Evolutionary conservation across 2,113 vertebrate genomes (phyloP), one percentile per base, ranked within the genome.

Genomic region (Salminus brasiliensis): DNA sequence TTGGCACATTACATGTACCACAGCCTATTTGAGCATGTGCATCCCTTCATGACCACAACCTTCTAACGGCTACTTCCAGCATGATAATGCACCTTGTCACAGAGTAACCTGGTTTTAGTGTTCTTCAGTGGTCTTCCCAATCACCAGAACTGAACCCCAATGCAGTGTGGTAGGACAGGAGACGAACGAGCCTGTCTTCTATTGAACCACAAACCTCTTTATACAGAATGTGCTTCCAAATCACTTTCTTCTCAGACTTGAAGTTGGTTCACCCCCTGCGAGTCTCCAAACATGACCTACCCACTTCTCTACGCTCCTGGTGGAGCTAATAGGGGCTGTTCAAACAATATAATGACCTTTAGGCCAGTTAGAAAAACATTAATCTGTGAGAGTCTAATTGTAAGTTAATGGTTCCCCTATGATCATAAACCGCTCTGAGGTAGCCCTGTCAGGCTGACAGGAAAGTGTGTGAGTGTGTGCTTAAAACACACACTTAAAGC

Each of bases 351-450:
- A 73, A 73, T 49, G 60, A 52, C 8, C 10, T 72, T 72, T 32
- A 66, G 60, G 41, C 16, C 74, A 52, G 23, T 79, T 57, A 76
- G 65, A 45, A 43, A 63, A 74, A 74, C 62, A 29, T 5, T 4
- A 7, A 25, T 10, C 72, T 53, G 25, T 49, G 45, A 76, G 23
- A 34, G 41, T 49, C 49, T 69, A 32, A 78, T 78, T 53, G 41
- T n/a, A 52, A 68, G 43, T 72, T 79, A 76, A 82, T 79, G 55
- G 29, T 32, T 85, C 62, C 63, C 72, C 69, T 75, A 59, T 47
- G 41, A 71, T 75, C 39, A 25, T 55, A 49, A 41, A 74, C 49
- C 29, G 15, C 53, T 72, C 27, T 23, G 43, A 53, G 45, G 59
- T 62, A 2, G 21, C 23, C 11, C 6, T 39, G 36, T 29, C 36